These are phyloP conservation scores for Sander lucioperca DNA, from an alignment of 2,113 vertebrate species.

Conservation along the genomic window DNA sequence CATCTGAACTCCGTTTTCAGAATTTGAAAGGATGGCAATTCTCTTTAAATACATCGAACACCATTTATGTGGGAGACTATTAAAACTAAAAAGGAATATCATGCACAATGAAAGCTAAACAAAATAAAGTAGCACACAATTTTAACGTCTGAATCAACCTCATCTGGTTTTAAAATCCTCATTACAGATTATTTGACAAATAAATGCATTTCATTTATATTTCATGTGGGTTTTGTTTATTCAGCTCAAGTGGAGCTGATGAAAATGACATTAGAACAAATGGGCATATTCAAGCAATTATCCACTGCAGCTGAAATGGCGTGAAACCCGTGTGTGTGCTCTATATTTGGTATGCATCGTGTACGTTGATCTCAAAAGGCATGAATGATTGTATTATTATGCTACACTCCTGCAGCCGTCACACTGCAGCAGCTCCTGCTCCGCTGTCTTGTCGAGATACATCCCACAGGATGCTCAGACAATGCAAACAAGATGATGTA, in stretches of 20 bases:
- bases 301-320: neutral
- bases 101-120: slow-evolving; percentile 11
- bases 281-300: slow-evolving; percentile 20
- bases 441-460: neutral
- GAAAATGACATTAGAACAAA: slow-evolving; percentile 48
- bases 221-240: slow-evolving; percentile 43
- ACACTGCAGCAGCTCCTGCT: slow-evolving; percentile 23
- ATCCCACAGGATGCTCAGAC: slow-evolving; percentile 4
- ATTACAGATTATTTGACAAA: slow-evolving; percentile 36
- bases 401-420: neutral
- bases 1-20: slow-evolving; percentile 42
- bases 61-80: slow-evolving; percentile 9
- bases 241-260: slow-evolving; percentile 30
- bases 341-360: neutral
- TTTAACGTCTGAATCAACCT: slow-evolving; percentile 18
- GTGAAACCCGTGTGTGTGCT: neutral
- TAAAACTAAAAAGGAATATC: slow-evolving; percentile 6
- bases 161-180: slow-evolving; percentile 23
- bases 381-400: neutral
- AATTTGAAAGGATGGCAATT: slow-evolving; percentile 38
- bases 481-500: slow-evolving; percentile 15
- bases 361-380: slow-evolving; percentile 31
- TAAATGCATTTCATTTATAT: slow-evolving; percentile 44
- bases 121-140: slow-evolving; percentile 3
- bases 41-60: slow-evolving; percentile 15